phyloP scores from a whole-genome alignment of 1,140 invertebrate genomes.

The Trinorchestia longiramus region DNA sequence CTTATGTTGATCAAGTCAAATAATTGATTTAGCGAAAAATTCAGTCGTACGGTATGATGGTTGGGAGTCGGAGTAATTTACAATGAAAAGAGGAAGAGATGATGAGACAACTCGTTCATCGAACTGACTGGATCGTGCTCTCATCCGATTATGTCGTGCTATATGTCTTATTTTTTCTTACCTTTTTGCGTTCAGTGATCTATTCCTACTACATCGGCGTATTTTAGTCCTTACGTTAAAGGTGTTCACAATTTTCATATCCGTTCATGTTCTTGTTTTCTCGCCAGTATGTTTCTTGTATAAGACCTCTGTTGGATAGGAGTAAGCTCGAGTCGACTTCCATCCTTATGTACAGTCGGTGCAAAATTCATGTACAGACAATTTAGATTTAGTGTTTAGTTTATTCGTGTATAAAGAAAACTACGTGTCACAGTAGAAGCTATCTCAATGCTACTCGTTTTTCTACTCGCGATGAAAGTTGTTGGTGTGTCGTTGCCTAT shows the following conservation, averaged over 20 bases:
- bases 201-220: background rate
- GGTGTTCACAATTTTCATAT: background rate
- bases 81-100: background rate
- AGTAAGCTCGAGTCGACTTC: background rate
- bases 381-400: background rate
- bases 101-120: background rate
- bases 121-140: background rate
- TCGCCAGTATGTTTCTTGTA: background rate
- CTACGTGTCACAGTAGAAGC: background rate
- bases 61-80: background rate
- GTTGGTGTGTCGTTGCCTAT: background rate
- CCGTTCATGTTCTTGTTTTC: background rate
- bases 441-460: background rate
- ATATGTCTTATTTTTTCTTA: background rate
- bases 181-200: background rate
- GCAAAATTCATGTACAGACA: conserved; percentile 3
- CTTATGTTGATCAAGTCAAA: background rate
- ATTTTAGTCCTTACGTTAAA: background rate
- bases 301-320: background rate
- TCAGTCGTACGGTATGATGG: background rate
- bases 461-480: conserved; percentile 12
- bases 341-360: conserved; percentile 10
- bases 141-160: background rate
- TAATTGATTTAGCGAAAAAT: background rate
- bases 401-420: conserved; percentile 30